Conservation (phyloP, 2,113 vertebrate species). For the Seriola rivoliana region DNA sequence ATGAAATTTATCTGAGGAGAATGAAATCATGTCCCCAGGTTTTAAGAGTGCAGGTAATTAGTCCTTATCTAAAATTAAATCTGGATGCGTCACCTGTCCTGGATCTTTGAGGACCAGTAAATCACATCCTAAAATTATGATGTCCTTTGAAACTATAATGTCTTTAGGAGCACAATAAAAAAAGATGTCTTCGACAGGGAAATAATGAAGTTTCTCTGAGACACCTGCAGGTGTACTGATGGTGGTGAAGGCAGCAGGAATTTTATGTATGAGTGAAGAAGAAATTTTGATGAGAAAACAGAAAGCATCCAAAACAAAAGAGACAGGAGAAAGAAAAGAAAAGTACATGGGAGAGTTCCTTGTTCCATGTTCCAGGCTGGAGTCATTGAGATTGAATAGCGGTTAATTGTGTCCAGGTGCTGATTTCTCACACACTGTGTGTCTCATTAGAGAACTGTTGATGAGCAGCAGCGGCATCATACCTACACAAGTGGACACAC, state of each 20-base stretch:
- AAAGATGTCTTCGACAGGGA: not conserved
- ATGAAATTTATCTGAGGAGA: constrained; percentile 7
- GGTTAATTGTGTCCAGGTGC: constrained; percentile 68
- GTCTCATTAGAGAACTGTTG: constrained; percentile 46
- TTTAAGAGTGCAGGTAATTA: constrained; percentile 41
- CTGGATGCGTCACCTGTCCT: constrained; percentile 32
- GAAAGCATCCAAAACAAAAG: not conserved
- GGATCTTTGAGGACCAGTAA: constrained; percentile 23
- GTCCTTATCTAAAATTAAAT: constrained; percentile 65
- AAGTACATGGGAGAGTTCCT: constrained; percentile 7
- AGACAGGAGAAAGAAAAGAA: not conserved
- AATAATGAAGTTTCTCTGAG: not conserved
- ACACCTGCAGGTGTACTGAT: not conserved
- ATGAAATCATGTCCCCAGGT: constrained; percentile 37
- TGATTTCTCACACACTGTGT: constrained; percentile 35
- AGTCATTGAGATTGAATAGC: constrained; percentile 28
- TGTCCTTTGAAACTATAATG: constrained; percentile 19
- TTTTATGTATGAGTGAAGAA: too few relatives aligned
- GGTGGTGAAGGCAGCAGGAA: not conserved
- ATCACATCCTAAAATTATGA: constrained; percentile 27
- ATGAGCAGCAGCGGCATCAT: constrained; percentile 28
- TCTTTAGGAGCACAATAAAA: not conserved
- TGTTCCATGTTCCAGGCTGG: not conserved
- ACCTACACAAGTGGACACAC: constrained; percentile 27
- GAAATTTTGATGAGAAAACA: not conserved